Evolutionary conservation across 2,113 vertebrate species (phyloP).

Genomic region (Cheilinus undulatus): DNA sequence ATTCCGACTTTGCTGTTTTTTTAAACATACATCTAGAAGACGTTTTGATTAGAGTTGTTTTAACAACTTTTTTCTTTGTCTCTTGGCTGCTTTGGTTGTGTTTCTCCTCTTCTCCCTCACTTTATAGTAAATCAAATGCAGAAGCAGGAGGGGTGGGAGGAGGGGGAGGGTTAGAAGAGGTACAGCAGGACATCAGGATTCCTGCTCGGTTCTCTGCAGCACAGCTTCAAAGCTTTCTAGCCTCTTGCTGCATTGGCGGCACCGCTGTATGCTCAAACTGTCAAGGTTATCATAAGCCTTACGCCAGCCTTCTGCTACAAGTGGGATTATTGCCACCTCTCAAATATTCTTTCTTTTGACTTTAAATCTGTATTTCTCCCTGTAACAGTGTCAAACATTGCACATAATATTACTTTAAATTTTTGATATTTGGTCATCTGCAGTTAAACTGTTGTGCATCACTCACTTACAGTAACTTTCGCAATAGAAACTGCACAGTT

Average conservation of each 20-base stretch:
- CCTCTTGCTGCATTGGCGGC: conserved; percentile 75
- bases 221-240: conserved; percentile 84
- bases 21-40: conserved; percentile 54
- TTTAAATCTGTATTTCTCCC: background rate
- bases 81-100: conserved; percentile 1
- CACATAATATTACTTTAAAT: too few species aligned
- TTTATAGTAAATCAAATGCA: conserved; percentile 34
- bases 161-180: conserved; percentile 60
- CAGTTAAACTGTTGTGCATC: too few species aligned
- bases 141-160: background rate
- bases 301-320: conserved; percentile 13
- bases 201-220: conserved; percentile 88
- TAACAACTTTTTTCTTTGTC: conserved; percentile 20
- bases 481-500: too few species aligned
- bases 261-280: conserved; percentile 77
- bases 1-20: conserved; percentile 60
- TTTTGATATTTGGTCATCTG: too few species aligned
- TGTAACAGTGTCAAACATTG: background rate
- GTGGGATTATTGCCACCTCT: conserved; percentile 2
- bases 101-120: conserved; percentile 24
- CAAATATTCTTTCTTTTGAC: conserved; percentile 16
- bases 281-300: conserved; percentile 82
- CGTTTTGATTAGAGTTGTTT: conserved; percentile 35
- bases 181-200: conserved; percentile 85
- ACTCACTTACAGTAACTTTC: too few species aligned